Base-by-base conservation (phyloP, 2,797 vertebrate genomes). In the Cossypha dichroa region DNA sequence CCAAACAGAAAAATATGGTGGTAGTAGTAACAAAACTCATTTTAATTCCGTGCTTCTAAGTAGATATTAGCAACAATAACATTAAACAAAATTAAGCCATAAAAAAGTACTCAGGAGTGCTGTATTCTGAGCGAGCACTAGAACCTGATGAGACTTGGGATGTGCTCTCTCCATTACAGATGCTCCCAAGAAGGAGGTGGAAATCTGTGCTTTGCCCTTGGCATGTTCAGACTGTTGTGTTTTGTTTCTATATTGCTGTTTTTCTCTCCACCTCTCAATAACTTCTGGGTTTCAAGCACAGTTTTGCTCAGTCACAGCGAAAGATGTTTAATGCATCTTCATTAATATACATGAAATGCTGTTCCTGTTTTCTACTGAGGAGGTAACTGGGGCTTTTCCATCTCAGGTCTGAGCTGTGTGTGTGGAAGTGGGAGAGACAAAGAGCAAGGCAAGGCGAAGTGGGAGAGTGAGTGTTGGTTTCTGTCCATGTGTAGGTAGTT, bases 271-370 rank as follows among this genome's bases (percentile, higher is more conserved):
- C 45, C 83, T 63, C 78, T 72, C 96, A 95, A 60, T 96, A 97
- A 93, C 94, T 97, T 92, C 77, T 10, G 90, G 85, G 74, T 97
- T 97, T 97, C 81, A 95, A 92, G 73, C 78, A 68, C 90, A 83
- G 92, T 94, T 97, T 96, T 96, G 96, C 92, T 96, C 95, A 95
- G 92, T 94, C 94, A 87, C 95, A 90, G 63, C 19, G 33, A 89
- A 97, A 97, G 95, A 94, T 96, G 91, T 94, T 98, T 97, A 97
- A 96, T 97, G 96, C 91, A 82, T 95, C 97, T 96, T 96, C 93
- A 94, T 98, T 97, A 97, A 97, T 97, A 98, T 97, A 96, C 97
- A 97, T 97, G 97, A 96, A 97, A 95, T 91, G 94, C 96, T 97
- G 97, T 93, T 97, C 81, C 95, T 97, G 94, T 94, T 97, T 96